Base-by-base conservation (phyloP, 1,140 invertebrate species). In the Cylas formicarius region DNA sequence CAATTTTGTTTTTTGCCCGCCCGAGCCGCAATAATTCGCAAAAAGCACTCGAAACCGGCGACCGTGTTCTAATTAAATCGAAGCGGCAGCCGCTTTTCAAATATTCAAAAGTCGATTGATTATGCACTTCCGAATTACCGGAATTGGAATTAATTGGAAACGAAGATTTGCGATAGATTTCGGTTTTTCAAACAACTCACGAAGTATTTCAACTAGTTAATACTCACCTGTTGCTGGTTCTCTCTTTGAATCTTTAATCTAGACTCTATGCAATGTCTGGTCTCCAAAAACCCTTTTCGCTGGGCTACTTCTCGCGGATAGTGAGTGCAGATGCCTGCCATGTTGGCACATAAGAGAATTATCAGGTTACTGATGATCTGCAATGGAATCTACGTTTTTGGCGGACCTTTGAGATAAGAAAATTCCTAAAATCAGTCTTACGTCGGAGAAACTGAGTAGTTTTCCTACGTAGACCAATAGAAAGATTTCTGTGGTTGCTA, bases 171-270 rank as follows among this genome's bases (percentile, higher is more conserved):
- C n/a, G n/a, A n/a, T n/a, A n/a, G n/a, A n/a, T n/a, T n/a, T n/a
- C n/a, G n/a, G n/a, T n/a, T n/a, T n/a, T n/a, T n/a, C n/a, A n/a
- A n/a, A n/a, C n/a, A n/a, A n/a, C n/a, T n/a, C n/a, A n/a, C n/a
- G n/a, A n/a, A n/a, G n/a, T n/a, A n/a, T n/a, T n/a, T n/a, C n/a
- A n/a, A n/a, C n/a, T n/a, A n/a, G n/a, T n/a, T n/a, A n/a, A n/a
- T n/a, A n/a, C n/a, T 69, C 74, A 96, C 93, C 82, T 97, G 90
- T 74, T 96, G 90, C 65, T 96, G 89, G 67, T 96, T 96, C 69
- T 96, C 92, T 38, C 87, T 72, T 67, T 94, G 89, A 7, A 90
- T 92, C 47, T 87, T 86, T 17, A 97, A 74, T 28, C 92, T 73
- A 3, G 90, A 87, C 65, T 94, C 86, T 14, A 97, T 88, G 67